Percentiles rank a stretch among this genome's conserved stretches.
Evolutionary conservation across 2,797 vertebrate species (phyloP).

Genomic region (Liasis olivaceus): DNA sequence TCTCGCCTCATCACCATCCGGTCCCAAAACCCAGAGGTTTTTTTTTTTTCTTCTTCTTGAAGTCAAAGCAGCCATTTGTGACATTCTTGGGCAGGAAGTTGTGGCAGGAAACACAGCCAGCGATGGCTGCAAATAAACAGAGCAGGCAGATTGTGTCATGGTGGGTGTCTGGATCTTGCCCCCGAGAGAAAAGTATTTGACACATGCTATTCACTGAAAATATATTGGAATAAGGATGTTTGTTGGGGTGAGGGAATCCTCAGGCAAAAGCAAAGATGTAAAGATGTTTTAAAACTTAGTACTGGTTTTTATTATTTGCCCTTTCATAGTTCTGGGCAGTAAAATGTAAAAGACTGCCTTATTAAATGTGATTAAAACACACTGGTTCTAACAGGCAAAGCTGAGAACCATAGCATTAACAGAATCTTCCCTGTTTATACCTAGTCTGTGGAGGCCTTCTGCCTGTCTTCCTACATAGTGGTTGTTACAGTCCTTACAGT

Average conservation of each 20-base stretch:
- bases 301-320: neutral
- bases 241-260: neutral
- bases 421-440: neutral
- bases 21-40: neutral
- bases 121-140: neutral
- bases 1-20: neutral
- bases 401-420: neutral
- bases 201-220: neutral
- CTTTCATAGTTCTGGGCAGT: neutral
- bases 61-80: neutral
- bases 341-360: neutral
- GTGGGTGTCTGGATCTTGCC: neutral
- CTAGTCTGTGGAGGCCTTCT: neutral
- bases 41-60: neutral
- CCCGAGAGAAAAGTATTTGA: neutral
- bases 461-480: too few relatives aligned
- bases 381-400: neutral
- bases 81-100: neutral
- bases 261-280: neutral
- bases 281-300: neutral
- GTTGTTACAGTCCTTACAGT: too few relatives aligned
- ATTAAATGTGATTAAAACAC: neutral
- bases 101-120: slow-evolving; percentile 1
- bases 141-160: neutral
- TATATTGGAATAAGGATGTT: neutral